Percentiles rank a stretch among this genome's conserved stretches.
These are phyloP conservation scores for Drosophila antonietae DNA, from an alignment of 2,888 invertebrate species.

Conservation along the genomic window DNA sequence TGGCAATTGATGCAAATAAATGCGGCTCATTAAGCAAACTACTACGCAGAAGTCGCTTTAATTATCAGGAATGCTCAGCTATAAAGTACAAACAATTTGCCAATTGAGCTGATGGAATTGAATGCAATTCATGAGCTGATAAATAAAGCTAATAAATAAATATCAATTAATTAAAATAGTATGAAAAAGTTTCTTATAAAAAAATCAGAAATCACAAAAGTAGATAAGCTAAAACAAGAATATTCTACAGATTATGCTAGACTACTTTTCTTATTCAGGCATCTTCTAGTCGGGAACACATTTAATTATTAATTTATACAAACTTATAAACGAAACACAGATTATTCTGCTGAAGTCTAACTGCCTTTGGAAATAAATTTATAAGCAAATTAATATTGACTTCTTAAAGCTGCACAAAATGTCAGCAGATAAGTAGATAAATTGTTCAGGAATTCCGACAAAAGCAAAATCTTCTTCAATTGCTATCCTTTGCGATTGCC, in stretches of 20 bases:
- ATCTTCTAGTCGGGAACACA: no score
- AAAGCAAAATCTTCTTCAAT: neutral
- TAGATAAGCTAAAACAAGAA: neutral
- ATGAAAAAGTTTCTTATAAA: no score
- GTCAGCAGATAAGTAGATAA: neutral
- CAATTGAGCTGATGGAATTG: neutral
- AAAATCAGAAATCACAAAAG: neutral
- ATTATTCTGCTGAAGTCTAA: no score
- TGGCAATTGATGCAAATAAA: slow-evolving; percentile 5
- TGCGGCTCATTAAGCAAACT: neutral
- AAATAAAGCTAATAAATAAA: neutral
- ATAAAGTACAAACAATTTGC: neutral
- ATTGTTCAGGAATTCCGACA: neutral
- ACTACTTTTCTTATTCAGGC: no score
- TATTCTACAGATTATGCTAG: neutral
- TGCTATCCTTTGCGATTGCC: neutral
- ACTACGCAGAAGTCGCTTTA: neutral
- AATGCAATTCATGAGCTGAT: neutral
- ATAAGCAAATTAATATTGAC: neutral
- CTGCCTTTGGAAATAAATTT: no score
- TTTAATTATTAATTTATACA: no score
- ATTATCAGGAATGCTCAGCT: neutral
- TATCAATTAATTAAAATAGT: no score
- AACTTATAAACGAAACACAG: no score
- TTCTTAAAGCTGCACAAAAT: neutral